Percentiles rank a stretch among this genome's conserved stretches.
phyloP scores from a whole-genome alignment of 2,888 invertebrate species.

The Drosophila maculinotata region DNA sequence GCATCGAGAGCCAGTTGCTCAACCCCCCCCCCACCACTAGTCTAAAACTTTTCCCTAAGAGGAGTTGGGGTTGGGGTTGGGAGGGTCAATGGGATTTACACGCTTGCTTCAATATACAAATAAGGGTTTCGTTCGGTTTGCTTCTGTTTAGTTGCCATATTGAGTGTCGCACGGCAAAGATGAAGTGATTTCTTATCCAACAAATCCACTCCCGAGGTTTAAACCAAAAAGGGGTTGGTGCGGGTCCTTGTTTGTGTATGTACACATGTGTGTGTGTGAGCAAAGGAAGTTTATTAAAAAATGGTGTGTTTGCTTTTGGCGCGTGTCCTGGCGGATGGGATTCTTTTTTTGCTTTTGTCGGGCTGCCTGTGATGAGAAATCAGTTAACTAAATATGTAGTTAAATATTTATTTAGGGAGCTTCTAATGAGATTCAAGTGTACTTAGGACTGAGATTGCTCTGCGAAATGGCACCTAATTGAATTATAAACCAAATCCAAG shows the following conservation, averaged over 20 bases:
- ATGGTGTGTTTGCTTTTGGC: constrained; percentile 74
- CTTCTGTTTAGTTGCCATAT: constrained; percentile 39
- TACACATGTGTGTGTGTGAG: constrained; percentile 20
- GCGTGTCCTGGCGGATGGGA: constrained; percentile 66
- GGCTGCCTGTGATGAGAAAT: constrained; percentile 45
- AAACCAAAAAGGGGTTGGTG: constrained; percentile 55
- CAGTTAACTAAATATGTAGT: constrained; percentile 77
- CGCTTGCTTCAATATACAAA: constrained; percentile 80
- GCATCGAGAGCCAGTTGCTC: constrained; percentile 33
- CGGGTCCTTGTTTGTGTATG: constrained; percentile 21
- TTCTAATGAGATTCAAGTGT: constrained; percentile 75
- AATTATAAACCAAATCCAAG: constrained; percentile 49
- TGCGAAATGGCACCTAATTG: constrained; percentile 49
- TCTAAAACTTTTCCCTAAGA: constrained; percentile 13
- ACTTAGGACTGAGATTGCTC: constrained; percentile 26
- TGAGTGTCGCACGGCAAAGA: constrained; percentile 63
- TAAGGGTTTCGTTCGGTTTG: constrained; percentile 63
- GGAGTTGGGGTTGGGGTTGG: constrained; percentile 25
- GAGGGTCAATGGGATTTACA: constrained; percentile 70
- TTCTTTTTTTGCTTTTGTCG: constrained; percentile 17
- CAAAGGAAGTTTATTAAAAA: constrained; percentile 78
- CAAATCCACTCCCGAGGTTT: constrained; percentile 68
- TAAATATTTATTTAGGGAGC: constrained; percentile 72
- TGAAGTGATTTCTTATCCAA: constrained; percentile 80
- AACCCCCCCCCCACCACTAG: constrained; percentile 2